These are phyloP conservation scores for Amitus sp. DNA, from an alignment of 2,888 invertebrate species.

Conservation along the genomic window DNA sequence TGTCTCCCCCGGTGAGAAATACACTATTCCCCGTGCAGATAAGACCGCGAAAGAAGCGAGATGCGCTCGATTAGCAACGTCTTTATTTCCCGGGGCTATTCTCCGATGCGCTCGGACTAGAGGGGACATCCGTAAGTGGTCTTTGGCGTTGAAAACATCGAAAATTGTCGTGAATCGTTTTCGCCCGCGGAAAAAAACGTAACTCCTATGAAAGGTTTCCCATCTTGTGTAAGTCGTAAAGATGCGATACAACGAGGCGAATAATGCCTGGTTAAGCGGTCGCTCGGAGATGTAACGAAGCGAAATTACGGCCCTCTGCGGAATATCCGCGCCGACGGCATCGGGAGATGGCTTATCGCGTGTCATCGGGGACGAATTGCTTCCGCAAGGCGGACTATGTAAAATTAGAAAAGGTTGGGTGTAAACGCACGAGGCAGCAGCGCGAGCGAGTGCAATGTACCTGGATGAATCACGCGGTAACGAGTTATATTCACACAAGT, in stretches of 20 bases:
- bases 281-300: slow-evolving; percentile 35
- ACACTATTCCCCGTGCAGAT: too few species aligned
- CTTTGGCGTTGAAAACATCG: too few species aligned
- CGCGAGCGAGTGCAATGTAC: slow-evolving; percentile 26
- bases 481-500: neutral
- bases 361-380: slow-evolving; percentile 39
- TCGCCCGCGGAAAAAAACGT: too few species aligned
- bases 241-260: slow-evolving; percentile 35
- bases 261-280: slow-evolving; percentile 30
- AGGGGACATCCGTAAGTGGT: too few species aligned
- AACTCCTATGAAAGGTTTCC: too few species aligned
- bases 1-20: too few species aligned
- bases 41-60: too few species aligned
- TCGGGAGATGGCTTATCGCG: slow-evolving; percentile 30
- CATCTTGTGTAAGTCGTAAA: slow-evolving; percentile 10
- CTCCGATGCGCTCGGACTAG: too few species aligned
- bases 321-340: slow-evolving; percentile 35
- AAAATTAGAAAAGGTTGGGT: slow-evolving; percentile 37
- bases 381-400: slow-evolving; percentile 34
- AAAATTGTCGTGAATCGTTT: too few species aligned
- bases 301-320: slow-evolving; percentile 32
- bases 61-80: too few species aligned
- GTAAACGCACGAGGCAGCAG: slow-evolving; percentile 20
- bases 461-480: slow-evolving; percentile 25
- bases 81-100: too few species aligned